Conservation (phyloP, 2,888 invertebrate genomes). For the Cataglyphis rosenhaueri region DNA sequence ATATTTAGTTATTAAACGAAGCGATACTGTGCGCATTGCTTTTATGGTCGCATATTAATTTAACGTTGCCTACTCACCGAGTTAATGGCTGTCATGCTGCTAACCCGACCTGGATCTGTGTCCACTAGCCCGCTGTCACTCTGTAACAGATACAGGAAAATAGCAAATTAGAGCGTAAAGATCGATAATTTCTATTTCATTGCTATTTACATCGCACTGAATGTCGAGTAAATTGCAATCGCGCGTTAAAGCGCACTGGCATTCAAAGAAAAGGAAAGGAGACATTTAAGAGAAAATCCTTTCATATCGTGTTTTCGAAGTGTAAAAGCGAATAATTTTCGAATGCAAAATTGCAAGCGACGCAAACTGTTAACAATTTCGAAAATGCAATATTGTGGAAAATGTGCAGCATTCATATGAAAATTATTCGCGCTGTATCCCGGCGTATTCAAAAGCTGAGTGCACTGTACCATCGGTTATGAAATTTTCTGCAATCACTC, state of each 20-base stretch:
- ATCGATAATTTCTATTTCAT: conserved; percentile 24
- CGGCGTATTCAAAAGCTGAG: conserved; percentile 66
- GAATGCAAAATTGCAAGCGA: conserved; percentile 21
- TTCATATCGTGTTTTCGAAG: not conserved
- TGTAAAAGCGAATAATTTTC: conserved; percentile 18
- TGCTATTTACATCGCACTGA: not conserved
- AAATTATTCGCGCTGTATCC: conserved; percentile 58
- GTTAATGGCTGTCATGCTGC: conserved; percentile 86
- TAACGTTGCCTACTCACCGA: conserved; percentile 82
- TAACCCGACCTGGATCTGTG: conserved; percentile 84
- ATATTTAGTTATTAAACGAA: conserved; percentile 47
- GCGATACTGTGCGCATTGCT: conserved; percentile 43
- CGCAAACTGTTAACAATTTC: conserved; percentile 41
- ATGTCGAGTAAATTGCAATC: not conserved
- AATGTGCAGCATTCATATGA: conserved; percentile 33
- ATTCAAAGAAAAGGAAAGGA: not conserved
- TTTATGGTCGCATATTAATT: conserved; percentile 63
- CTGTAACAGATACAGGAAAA: conserved; percentile 80
- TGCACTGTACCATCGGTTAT: conserved; percentile 64
- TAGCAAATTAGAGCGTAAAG: conserved; percentile 47
- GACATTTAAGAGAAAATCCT: not conserved
- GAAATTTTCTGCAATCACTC: conserved; percentile 63
- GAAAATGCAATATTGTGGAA: conserved; percentile 40
- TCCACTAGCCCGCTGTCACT: conserved; percentile 85
- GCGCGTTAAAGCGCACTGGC: not conserved